Conservation (phyloP, 2,888 invertebrate genomes). For the Pediacus dermestoides region DNA sequence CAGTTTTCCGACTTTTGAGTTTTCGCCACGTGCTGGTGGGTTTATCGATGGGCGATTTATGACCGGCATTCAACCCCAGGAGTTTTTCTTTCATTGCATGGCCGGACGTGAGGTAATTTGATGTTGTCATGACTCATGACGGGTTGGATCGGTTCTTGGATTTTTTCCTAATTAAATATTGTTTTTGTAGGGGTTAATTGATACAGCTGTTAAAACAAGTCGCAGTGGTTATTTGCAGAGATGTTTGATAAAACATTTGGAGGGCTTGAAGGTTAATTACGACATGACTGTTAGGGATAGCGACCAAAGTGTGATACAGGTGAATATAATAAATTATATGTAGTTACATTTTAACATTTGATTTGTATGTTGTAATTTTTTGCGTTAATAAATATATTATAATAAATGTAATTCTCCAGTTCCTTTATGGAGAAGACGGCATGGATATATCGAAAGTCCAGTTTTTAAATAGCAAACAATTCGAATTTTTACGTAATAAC, state of each 20-base stretch:
- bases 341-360: too few species aligned
- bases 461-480: conserved; percentile 72
- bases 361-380: conserved; percentile 1
- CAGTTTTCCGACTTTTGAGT: conserved; percentile 84
- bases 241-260: conserved; percentile 96
- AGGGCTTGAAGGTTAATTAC: conserved; percentile 89
- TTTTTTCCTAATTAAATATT: conserved; percentile 12
- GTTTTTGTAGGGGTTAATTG: conserved; percentile 78
- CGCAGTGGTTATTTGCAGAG: conserved; percentile 96
- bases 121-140: too few species aligned
- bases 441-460: conserved; percentile 85
- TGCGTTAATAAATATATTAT: conserved; percentile 9
- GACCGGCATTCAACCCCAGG: conserved; percentile 97
- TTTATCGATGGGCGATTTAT: conserved; percentile 95
- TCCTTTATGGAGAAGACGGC: conserved; percentile 91
- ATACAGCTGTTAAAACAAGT: conserved; percentile 99
- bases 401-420: conserved; percentile 50
- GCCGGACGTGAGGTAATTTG: conserved; percentile 87
- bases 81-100: conserved; percentile 99
- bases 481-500: conserved; percentile 82
- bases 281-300: conserved; percentile 95
- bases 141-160: too few species aligned
- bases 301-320: conserved; percentile 88
- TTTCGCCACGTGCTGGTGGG: conserved; percentile 89
- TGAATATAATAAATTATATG: too few species aligned